Evolutionary conservation across 2,888 invertebrate genomes (phyloP), one percentile per base, ranked within the genome.

Genomic region (Eupelmus urozonus): DNA sequence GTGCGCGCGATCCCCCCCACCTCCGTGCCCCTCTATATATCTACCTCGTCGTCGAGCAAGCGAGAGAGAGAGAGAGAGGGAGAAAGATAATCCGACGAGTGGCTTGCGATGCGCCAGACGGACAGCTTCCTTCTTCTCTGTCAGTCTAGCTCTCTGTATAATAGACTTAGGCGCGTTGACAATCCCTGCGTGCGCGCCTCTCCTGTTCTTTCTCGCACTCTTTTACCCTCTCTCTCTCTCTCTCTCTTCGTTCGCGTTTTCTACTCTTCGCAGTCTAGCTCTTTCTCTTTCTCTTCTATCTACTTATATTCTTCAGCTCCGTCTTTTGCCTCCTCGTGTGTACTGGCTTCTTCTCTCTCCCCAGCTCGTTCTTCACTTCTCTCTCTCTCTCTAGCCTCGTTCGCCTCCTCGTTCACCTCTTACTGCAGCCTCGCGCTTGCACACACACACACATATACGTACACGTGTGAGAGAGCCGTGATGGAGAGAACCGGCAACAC

Each of bases 171-270:
- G 9, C 34, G 9, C 34, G 9, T n/a, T 34, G 34, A 34, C 63
- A 70, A 78, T 65, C 74, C 69, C 51, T 66, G 72, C 53, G 65
- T 53, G 72, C 65, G 65, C 63, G 49, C 23, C 11, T 18, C 13
- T 16, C 55, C 40, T 55, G 9, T 27, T 57, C 69, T 18, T 55
- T 53, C 69, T 20, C 27, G 25, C 25, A 55, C 70, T 2, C 9
- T 7, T 20, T 20, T 20, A 18, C 3, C 34, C 25, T 40, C 25
- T 27, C n/a, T 23, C 25, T 53, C 25, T n/a, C 1, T 53, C 60
- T 1, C 9, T 53, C 40, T 18, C 13, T 29, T 23, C 23, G 9
- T 34, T 34, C 9, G 9, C 34, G 3, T 34, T 23, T 20, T 51
- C 27, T n/a, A 45, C 16, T 13, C 13, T n/a, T n/a, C n/a, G n/a